Percentiles rank a stretch among this genome's conserved stretches.
Evolutionary conservation across 2,888 invertebrate genomes (phyloP).

Genomic region (Leptinotarsa juncta): DNA sequence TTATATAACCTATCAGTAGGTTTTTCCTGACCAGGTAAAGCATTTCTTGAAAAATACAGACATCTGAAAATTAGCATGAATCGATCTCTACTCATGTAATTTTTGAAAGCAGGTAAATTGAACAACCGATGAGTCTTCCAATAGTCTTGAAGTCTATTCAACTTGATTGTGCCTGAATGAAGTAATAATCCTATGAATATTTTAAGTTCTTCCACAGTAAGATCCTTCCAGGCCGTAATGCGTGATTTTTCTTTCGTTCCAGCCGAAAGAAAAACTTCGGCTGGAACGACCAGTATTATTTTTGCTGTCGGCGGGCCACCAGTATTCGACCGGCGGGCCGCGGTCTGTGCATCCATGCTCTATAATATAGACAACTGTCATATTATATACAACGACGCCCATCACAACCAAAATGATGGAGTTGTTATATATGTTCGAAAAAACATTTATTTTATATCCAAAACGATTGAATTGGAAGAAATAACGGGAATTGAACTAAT

Average conservation of each 20-base stretch:
- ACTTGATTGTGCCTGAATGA: conserved; percentile 33
- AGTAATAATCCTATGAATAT: conserved; percentile 28
- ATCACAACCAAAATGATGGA: too few species aligned
- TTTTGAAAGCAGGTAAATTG: conserved; percentile 33
- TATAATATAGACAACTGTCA: too few species aligned
- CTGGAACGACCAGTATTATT: too few species aligned
- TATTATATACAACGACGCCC: too few species aligned
- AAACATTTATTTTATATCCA: too few species aligned
- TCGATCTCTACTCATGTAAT: conserved; percentile 39
- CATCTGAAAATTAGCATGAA: conserved; percentile 41
- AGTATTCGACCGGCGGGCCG: too few species aligned
- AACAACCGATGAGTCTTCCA: conserved; percentile 38
- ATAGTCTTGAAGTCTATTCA: conserved; percentile 19
- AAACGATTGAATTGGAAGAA: too few species aligned
- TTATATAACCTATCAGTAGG: conserved; percentile 43
- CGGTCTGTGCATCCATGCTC: too few species aligned
- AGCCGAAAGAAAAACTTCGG: conserved; percentile 14
- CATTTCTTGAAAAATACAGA: conserved; percentile 31
- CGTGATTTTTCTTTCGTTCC: conserved; percentile 21
- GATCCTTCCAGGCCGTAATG: conserved; percentile 16
- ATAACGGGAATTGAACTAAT: too few species aligned
- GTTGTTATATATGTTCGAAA: too few species aligned
- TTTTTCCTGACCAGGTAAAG: conserved; percentile 4
- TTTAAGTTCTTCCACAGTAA: conserved; percentile 22
- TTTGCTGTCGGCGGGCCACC: too few species aligned